These are phyloP conservation scores for Silurus aristotelis DNA, from an alignment of 2,797 vertebrate species.

Conservation along the genomic window DNA sequence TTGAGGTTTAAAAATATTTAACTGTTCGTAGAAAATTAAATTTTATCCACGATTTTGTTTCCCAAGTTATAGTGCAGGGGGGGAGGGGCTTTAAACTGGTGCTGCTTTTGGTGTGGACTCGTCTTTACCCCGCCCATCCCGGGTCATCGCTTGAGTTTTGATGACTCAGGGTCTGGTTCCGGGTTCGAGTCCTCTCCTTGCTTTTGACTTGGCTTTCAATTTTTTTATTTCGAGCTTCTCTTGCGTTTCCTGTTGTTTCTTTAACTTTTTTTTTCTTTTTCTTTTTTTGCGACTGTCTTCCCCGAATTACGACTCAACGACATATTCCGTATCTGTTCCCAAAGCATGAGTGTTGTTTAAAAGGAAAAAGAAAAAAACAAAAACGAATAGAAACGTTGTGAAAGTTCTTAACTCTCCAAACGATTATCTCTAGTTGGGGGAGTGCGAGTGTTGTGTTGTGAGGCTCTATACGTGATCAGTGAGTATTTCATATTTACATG, in stretches of 20 bases:
- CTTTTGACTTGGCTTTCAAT: slow-evolving; percentile 43
- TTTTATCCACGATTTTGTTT: no score
- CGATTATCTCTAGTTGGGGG: slow-evolving; percentile 88
- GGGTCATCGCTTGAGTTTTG: slow-evolving; percentile 62
- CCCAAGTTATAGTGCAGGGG: neutral
- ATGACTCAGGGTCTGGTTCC: slow-evolving; percentile 23
- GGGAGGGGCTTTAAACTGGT: neutral
- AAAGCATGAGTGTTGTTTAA: slow-evolving; percentile 76
- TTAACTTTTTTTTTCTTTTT: slow-evolving; percentile 37
- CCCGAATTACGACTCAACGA: slow-evolving; percentile 25
- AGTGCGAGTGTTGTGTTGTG: slow-evolving; percentile 91
- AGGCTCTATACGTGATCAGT: slow-evolving; percentile 89
- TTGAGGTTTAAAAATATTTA: neutral
- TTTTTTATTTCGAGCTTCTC: slow-evolving; percentile 9
- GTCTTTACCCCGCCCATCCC: neutral
- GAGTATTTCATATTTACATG: slow-evolving; percentile 92
- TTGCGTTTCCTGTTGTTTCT: slow-evolving; percentile 28
- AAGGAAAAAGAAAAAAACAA: slow-evolving; percentile 51
- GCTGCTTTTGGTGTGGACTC: slow-evolving; percentile 38
- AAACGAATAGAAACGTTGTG: slow-evolving; percentile 52
- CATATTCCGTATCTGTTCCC: slow-evolving; percentile 43
- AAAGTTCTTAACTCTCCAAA: slow-evolving; percentile 78
- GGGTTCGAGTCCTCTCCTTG: slow-evolving; percentile 28
- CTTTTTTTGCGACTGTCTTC: slow-evolving; percentile 36
- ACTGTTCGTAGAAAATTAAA: no score